These are phyloP conservation scores for Casuarius casuarius DNA, from an alignment of 2,113 vertebrate species.

Conservation along the genomic window DNA sequence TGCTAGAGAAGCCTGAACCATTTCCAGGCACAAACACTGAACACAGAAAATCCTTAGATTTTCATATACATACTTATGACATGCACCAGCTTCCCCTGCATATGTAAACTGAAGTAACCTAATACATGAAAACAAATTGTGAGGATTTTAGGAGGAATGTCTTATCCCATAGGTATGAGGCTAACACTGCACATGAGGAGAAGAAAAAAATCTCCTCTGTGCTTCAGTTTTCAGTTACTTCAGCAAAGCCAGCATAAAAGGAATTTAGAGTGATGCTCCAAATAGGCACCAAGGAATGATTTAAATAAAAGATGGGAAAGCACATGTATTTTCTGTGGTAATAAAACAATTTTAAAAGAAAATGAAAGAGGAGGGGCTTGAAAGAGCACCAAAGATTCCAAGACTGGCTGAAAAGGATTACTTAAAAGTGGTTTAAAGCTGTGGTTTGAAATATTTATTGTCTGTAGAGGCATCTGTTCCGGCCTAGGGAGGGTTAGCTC, in stretches of 20 bases:
- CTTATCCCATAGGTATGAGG: not conserved
- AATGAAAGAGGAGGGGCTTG: not conserved
- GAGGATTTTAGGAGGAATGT: not conserved
- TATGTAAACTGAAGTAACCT: not conserved
- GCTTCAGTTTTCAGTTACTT: not conserved
- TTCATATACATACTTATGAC: not conserved
- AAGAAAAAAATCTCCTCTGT: not conserved
- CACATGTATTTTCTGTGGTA: not conserved
- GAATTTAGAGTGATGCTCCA: not conserved
- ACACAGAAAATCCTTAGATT: not conserved
- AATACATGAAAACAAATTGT: not conserved
- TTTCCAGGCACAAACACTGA: not conserved
- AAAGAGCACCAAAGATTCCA: not conserved
- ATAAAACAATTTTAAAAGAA: slow-evolving; percentile 1
- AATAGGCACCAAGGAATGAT: not conserved
- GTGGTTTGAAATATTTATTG: not conserved
- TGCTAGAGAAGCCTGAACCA: not conserved
- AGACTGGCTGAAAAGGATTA: not conserved
- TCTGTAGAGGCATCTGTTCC: not conserved
- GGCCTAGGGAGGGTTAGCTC: not conserved
- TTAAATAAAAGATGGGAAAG: not conserved
- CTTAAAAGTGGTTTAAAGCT: not conserved
- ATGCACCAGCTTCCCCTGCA: not conserved
- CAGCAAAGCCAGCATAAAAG: not conserved
- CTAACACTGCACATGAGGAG: accelerated